Base-by-base conservation (phyloP, 2,113 vertebrate species). In the Hydrolagus affinis region DNA sequence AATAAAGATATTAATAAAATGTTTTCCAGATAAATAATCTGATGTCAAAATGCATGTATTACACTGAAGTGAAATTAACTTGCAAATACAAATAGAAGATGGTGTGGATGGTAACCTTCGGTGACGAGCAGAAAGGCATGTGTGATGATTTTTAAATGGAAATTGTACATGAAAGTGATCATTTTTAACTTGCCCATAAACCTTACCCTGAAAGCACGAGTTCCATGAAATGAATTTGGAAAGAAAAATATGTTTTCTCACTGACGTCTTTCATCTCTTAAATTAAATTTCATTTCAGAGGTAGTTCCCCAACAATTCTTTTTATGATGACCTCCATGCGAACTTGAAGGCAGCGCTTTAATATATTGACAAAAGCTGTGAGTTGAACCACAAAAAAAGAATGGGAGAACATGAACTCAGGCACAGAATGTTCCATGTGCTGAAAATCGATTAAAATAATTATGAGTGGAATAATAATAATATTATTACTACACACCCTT, bases 361-460 rank as follows among this genome's bases (percentile, higher is more conserved):
- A 86, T 86, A 32, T 68, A 86, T 73, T 62, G 64, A 44, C 21
- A 12, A 0, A 74, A 57, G 6, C 17, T 30, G 69, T 23, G 8
- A 8, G 17, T 75, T 86, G 12, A 62, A 62, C 76, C 57, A 11
- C 32, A 44, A 59, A 19, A 9, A 76, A 76, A 75, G 60, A 69
- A n/a, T 77, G 32, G 19, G 73, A 44, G 25, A 75, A 86, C 60
- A 12, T 76, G 60, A 68, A 69, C 30, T 66, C 28, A 30, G 32
- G 15, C n/a, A 8, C 21, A 75, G 62, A 15, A 69, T 44, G 28
- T 85, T 19, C 56, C n/a, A 70, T 69, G 44, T 77, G 12, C 32
- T 77, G 30, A 68, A 10, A 78, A 85, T 86, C 74, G 78, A 76
- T 86, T 75, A 70, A 83, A 73, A 70, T 85, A 28, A 86, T 85